Evolutionary conservation across 2,113 vertebrate genomes (phyloP), one percentile per base, ranked within the genome.

Genomic region (Motacilla tschutschensis): DNA sequence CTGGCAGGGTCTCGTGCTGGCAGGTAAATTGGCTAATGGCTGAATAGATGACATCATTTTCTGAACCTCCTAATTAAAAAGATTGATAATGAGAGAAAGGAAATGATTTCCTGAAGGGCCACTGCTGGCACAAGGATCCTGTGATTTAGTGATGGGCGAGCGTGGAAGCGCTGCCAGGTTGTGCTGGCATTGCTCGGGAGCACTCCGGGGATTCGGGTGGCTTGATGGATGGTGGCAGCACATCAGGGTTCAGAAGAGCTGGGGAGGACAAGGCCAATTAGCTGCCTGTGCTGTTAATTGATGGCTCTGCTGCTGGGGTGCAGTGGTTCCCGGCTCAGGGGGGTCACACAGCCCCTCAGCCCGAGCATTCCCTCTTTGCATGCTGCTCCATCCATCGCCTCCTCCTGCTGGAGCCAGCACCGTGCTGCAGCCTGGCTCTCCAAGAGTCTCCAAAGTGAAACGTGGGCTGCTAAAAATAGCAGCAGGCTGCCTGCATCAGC

Each of bases 391-490:
- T 73, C 28, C 16, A 4, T 26, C n/a, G 74, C 65, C 59, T 25
- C 76, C 74, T 82, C 48, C 33, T 12, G 92, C 92, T 87, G 8
- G 60, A 53, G 60, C 18, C 5, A 1, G 87, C n/a, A 2, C 83
- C 6, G 6, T 20, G 2, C 93, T 85, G 88, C 92, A 82, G 92
- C 92, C 92, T n/a, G 81, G 11, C 60, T 85, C 71, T 57, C 73
- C 66, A 36, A 1, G 35, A 92, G 91, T 35, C 87, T 83, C 54
- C 83, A 69, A 89, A 95, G 92, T 63, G 89, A 91, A 95, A 83
- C 10, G 80, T 31, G 13, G 29, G 79, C 50, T 81, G 78, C 94
- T 95, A 95, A 95, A 94, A 95, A 95, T 95, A 94, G n/a, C 85
- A 65, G 73, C 88, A 66, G 83, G 75, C 87, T 88, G 90, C 87